These are phyloP conservation scores for Uropetala carovei DNA, from an alignment of 2,888 invertebrate genomes.

Conservation along the genomic window DNA sequence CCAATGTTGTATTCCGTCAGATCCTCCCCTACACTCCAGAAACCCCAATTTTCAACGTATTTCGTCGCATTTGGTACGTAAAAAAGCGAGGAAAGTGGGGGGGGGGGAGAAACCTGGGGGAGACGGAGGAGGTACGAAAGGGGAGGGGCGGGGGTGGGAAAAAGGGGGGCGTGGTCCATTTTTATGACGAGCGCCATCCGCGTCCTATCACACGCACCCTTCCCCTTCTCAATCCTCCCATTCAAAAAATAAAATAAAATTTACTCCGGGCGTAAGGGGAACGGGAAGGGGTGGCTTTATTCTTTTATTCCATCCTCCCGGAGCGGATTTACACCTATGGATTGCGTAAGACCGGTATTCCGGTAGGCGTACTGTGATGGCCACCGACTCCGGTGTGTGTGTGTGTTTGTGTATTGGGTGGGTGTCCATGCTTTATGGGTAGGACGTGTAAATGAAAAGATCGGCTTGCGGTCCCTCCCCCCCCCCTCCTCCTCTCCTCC, in stretches of 20 bases:
- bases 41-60: neutral
- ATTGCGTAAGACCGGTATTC: neutral
- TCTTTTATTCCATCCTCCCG: neutral
- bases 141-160: neutral
- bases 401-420: neutral
- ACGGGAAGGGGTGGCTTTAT: neutral
- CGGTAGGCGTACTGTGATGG: neutral
- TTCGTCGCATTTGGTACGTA: neutral
- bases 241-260: neutral
- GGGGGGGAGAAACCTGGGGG: too few relatives aligned
- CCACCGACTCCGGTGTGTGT: neutral
- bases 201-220: neutral
- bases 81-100: neutral
- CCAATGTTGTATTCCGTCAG: neutral
- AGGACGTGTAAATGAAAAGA: constrained; percentile 6
- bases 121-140: too few relatives aligned
- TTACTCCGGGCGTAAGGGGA: neutral
- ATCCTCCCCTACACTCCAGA: neutral
- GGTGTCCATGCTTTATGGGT: neutral
- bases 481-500: too few relatives aligned
- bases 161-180: neutral
- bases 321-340: neutral
- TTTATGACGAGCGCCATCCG: neutral
- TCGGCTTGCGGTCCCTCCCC: neutral
- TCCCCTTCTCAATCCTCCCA: neutral